Evolutionary conservation across 2,888 invertebrate species (phyloP).

Genomic region (Polydrusus tereticollis): DNA sequence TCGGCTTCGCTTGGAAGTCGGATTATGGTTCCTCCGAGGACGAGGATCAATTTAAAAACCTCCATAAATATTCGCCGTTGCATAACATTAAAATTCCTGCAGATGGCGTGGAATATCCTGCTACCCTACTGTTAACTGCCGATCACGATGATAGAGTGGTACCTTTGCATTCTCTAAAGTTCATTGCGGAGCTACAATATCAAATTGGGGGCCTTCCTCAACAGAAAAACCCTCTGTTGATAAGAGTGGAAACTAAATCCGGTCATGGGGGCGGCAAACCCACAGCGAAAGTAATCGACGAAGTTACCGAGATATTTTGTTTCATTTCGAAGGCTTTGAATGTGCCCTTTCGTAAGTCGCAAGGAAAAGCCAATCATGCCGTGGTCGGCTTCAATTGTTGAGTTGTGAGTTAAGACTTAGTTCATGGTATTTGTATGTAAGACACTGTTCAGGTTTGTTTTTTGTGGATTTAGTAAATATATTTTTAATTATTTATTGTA

Average conservation of each 20-base stretch:
- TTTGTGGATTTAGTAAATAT: neutral
- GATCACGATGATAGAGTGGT: constrained; percentile 99
- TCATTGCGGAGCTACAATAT: constrained; percentile 91
- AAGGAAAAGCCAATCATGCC: neutral
- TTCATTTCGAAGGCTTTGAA: constrained; percentile 83
- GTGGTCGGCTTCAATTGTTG: neutral
- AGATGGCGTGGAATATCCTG: constrained; percentile 83
- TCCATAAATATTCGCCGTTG: constrained; percentile 91
- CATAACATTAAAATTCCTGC: constrained; percentile 87
- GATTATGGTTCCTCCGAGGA: constrained; percentile 95
- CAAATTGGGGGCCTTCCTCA: constrained; percentile 72
- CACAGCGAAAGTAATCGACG: constrained; percentile 95
- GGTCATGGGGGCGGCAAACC: constrained; percentile 99
- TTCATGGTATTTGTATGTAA: neutral
- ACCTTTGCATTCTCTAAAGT: constrained; percentile 96
- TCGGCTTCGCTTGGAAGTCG: constrained; percentile 95
- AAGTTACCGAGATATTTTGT: constrained; percentile 89
- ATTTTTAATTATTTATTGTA: too few relatives aligned
- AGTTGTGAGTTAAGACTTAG: neutral
- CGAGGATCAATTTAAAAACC: constrained; percentile 85
- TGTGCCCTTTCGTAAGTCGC: constrained; percentile 62
- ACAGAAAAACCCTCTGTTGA: constrained; percentile 88
- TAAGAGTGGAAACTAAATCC: constrained; percentile 93
- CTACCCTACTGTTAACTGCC: constrained; percentile 92
- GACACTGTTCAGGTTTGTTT: neutral